Percentiles rank a stretch among this genome's conserved stretches.
These are phyloP conservation scores for Heterodera schachtii DNA, from an alignment of 1,140 invertebrate species.

Conservation along the genomic window DNA sequence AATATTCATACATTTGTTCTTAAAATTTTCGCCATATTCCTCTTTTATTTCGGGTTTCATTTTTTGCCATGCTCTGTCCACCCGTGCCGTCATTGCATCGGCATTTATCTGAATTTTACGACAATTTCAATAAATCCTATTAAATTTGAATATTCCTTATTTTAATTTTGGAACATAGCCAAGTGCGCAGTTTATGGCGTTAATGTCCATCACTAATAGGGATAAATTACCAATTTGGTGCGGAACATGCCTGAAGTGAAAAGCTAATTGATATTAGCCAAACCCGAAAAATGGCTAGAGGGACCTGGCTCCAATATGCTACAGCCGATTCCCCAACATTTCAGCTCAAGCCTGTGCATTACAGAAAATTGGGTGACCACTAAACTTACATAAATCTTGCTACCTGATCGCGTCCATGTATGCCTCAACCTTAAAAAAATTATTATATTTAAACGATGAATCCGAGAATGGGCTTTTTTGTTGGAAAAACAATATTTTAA, in stretches of 20 bases:
- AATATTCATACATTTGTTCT: slow-evolving; percentile 44
- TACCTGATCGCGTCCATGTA: slow-evolving; percentile 56
- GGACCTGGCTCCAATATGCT: slow-evolving; percentile 54
- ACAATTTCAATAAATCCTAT: not conserved
- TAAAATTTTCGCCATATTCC: slow-evolving; percentile 58
- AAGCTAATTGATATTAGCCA: not conserved
- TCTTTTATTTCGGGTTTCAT: slow-evolving; percentile 42
- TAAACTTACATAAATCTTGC: not conserved
- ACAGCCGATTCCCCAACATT: slow-evolving; percentile 48
- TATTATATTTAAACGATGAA: not conserved
- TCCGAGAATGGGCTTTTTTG: too few species aligned
- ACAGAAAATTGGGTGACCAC: not conserved
- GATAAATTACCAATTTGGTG: slow-evolving; percentile 32
- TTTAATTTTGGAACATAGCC: too few species aligned
- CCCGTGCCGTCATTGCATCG: slow-evolving; percentile 48
- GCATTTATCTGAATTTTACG: slow-evolving; percentile 42
- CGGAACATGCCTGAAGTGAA: slow-evolving; percentile 20
- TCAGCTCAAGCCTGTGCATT: slow-evolving; percentile 47
- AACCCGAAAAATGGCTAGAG: slow-evolving; percentile 16
- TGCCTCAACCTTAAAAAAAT: slow-evolving; percentile 37
- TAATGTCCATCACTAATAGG: too few species aligned
- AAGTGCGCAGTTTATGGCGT: too few species aligned
- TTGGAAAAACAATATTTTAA: too few species aligned
- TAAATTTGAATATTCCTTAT: too few species aligned
- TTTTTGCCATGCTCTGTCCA: slow-evolving; percentile 52